Evolutionary conservation across 2,797 vertebrate genomes (phyloP).

Genomic region (Chrysocyon brachyurus): DNA sequence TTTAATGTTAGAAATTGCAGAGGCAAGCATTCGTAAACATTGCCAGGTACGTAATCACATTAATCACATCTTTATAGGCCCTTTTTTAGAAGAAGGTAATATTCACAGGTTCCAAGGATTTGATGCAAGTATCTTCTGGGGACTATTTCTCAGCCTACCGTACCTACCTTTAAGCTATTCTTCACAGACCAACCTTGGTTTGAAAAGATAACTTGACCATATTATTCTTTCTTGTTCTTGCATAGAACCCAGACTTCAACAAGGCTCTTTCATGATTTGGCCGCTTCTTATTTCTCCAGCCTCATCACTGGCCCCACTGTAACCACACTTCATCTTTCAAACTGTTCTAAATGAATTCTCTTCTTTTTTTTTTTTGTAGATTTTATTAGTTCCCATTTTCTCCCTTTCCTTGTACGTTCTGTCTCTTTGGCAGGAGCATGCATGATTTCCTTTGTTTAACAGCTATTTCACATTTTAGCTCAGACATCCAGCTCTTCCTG

Average conservation of each 20-base stretch:
- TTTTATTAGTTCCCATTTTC: neutral
- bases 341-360: neutral
- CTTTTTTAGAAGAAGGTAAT: neutral
- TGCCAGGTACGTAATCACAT: neutral
- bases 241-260: neutral
- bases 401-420: conserved; percentile 13
- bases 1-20: neutral
- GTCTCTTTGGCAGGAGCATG: neutral
- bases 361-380: neutral
- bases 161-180: neutral
- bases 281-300: neutral
- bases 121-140: neutral
- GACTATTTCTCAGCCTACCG: neutral
- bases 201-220: neutral
- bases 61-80: neutral
- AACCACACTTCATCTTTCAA: neutral
- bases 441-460: neutral
- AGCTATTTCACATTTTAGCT: conserved; percentile 19
- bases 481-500: neutral
- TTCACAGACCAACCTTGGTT: neutral
- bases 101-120: neutral
- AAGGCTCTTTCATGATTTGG: neutral
- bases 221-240: neutral
- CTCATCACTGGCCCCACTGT: neutral
- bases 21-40: neutral